These are phyloP conservation scores for Agrochola macilenta DNA, from an alignment of 2,888 invertebrate species.

Conservation along the genomic window DNA sequence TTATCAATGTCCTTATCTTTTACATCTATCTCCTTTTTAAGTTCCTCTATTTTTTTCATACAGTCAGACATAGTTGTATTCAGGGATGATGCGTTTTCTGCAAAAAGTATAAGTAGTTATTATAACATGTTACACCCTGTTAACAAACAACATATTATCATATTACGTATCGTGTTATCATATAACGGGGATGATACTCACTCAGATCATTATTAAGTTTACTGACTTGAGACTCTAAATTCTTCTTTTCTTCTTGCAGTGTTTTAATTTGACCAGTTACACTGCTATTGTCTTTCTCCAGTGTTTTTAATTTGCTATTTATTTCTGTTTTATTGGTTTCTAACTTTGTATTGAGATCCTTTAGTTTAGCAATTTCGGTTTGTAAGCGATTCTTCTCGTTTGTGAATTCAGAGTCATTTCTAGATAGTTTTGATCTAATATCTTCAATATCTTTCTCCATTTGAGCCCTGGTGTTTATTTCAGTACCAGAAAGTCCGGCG, in stretches of 20 bases:
- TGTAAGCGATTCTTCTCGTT: constrained; percentile 88
- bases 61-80: constrained; percentile 89
- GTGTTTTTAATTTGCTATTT: constrained; percentile 77
- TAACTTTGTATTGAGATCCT: constrained; percentile 87
- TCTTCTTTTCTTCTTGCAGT: constrained; percentile 92
- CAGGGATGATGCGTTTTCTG: constrained; percentile 90
- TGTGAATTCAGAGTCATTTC: constrained; percentile 87
- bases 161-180: too few species aligned
- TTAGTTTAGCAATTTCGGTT: constrained; percentile 88
- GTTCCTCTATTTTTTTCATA: constrained; percentile 92
- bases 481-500: constrained; percentile 88
- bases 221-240: constrained; percentile 90
- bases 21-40: constrained; percentile 91
- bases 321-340: constrained; percentile 86
- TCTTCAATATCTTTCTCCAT: constrained; percentile 90
- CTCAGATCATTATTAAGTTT: constrained; percentile 91
- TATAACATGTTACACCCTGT: not conserved
- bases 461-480: constrained; percentile 86
- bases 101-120: constrained; percentile 37
- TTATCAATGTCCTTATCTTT: constrained; percentile 92
- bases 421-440: constrained; percentile 87
- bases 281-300: constrained; percentile 85
- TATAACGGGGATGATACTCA: constrained; percentile 76
- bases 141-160: too few species aligned
- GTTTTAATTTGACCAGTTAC: constrained; percentile 86